These are phyloP conservation scores for Uloborus diversus DNA, from an alignment of 1,140 invertebrate genomes.

Conservation along the genomic window DNA sequence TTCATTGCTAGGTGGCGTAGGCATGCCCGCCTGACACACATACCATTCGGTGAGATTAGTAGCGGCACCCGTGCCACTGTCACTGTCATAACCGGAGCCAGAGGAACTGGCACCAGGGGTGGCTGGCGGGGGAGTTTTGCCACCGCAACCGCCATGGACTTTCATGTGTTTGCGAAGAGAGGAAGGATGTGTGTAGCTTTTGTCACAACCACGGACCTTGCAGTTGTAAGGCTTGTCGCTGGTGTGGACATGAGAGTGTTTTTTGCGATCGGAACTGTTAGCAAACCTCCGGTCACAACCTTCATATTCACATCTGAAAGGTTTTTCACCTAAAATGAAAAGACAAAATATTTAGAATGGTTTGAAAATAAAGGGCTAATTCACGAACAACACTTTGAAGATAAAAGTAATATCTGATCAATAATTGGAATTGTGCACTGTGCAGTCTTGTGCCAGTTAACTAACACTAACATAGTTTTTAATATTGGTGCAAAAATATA, in stretches of 20 bases:
- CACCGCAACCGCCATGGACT: conserved; percentile 77
- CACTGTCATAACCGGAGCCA: conserved; percentile 64
- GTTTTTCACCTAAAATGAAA: conserved; percentile 92
- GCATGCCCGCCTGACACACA: conserved; percentile 71
- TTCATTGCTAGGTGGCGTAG: conserved; percentile 69
- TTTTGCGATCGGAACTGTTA: conserved; percentile 98
- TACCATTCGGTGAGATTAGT: conserved; percentile 73
- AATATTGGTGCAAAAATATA: not conserved
- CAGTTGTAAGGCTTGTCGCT: conserved; percentile 99
- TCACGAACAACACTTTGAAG: not conserved
- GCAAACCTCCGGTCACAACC: conserved; percentile 97
- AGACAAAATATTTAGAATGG: conserved; percentile 68
- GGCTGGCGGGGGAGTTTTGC: conserved; percentile 68
- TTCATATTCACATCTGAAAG: conserved; percentile 96
- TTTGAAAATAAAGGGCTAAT: not conserved
- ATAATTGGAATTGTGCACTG: not conserved
- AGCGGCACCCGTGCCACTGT: conserved; percentile 57
- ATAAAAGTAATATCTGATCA: no score
- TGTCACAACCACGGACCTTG: conserved; percentile 93
- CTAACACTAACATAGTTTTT: not conserved
- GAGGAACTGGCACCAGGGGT: conserved; percentile 47
- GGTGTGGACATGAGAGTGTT: conserved; percentile 98
- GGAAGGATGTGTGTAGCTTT: conserved; percentile 98
- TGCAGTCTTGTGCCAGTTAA: not conserved
- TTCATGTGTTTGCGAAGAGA: conserved; percentile 98